Percentiles rank a stretch among this genome's conserved stretches.
Conservation (phyloP, 2,797 vertebrate genomes). For the Epinephelus malabaricus region DNA sequence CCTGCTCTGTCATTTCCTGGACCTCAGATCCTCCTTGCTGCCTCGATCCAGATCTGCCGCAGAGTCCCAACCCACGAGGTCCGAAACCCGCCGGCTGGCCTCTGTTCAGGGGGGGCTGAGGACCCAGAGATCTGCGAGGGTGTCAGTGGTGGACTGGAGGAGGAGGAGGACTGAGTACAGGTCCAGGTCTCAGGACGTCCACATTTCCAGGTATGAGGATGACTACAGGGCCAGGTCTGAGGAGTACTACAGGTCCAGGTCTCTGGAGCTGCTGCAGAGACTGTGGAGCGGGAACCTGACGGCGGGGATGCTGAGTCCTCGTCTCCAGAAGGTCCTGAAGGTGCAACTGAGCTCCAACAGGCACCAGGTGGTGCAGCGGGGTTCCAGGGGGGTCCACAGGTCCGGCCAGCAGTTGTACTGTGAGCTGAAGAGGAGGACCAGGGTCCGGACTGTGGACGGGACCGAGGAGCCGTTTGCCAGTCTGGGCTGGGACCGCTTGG, state of each 20-base stretch:
- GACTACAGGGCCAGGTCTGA: conserved; percentile 18
- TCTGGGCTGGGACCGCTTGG: conserved; percentile 25
- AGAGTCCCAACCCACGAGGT: not conserved
- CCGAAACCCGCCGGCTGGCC: not conserved
- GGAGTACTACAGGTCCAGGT: conserved; percentile 8
- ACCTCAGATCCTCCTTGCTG: not conserved
- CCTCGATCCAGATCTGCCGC: not conserved
- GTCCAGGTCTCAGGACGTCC: conserved; percentile 5
- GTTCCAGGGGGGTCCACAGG: fast-evolving
- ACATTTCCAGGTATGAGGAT: conserved; percentile 7
- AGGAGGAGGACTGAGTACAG: conserved; percentile 4
- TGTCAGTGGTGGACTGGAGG: conserved; percentile 1
- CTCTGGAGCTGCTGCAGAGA: conserved; percentile 28
- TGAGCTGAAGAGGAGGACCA: conserved; percentile 23
- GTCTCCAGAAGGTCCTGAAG: conserved; percentile 86
- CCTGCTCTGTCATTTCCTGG: conserved; percentile 30
- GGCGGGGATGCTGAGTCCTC: conserved; percentile 85
- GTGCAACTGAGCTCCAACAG: conserved; percentile 86
- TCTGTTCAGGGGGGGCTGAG: not conserved
- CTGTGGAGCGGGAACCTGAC: conserved; percentile 81
- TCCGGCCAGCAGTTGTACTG: conserved; percentile 24
- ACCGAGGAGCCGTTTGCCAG: conserved; percentile 14
- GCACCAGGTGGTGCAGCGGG: conserved; percentile 79
- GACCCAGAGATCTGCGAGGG: not conserved
- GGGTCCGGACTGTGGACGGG: conserved; percentile 26